Evolutionary conservation across 2,797 vertebrate species (phyloP).

Genomic region (Bryconaethiops microstoma): DNA sequence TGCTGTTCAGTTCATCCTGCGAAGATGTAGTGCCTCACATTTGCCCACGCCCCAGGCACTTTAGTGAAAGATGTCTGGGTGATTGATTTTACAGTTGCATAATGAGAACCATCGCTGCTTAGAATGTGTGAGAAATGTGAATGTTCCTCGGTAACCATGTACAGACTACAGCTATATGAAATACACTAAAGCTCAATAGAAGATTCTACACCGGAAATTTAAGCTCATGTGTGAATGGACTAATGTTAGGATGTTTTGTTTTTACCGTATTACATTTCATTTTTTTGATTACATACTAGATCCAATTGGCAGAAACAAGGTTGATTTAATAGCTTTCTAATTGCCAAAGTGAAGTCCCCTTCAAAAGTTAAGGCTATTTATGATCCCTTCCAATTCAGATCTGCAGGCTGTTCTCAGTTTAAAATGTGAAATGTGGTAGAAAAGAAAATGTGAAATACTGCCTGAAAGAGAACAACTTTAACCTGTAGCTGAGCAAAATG

Average conservation of each 20-base stretch:
- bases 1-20: slow-evolving; percentile 38
- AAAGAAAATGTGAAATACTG: slow-evolving; percentile 14
- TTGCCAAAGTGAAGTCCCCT: slow-evolving; percentile 33
- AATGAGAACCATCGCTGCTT: slow-evolving; percentile 30
- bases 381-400: slow-evolving; percentile 31
- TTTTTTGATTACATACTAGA: slow-evolving; percentile 11
- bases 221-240: slow-evolving; percentile 12
- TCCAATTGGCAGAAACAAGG: slow-evolving; percentile 6
- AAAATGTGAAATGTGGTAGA: slow-evolving; percentile 15
- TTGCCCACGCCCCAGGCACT: not conserved
- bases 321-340: slow-evolving; percentile 24
- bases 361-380: slow-evolving; percentile 34
- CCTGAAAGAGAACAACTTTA: not conserved
- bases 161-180: slow-evolving; percentile 31
- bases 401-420: slow-evolving; percentile 8
- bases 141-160: slow-evolving; percentile 45
- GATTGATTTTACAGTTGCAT: slow-evolving; percentile 16
- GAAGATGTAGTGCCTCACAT: slow-evolving; percentile 34
- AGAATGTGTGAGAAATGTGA: slow-evolving; percentile 46
- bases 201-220: slow-evolving; percentile 18
- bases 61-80: slow-evolving; percentile 1
- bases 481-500: slow-evolving; percentile 23
- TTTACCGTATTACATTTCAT: not conserved
- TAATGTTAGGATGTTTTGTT: not conserved
- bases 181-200: slow-evolving; percentile 53